A percentile compares a stretch with the other conserved stretches of the same genome.
These are phyloP conservation scores for Rostratula benghalensis DNA, from an alignment of 2,113 vertebrate genomes.

Conservation along the genomic window DNA sequence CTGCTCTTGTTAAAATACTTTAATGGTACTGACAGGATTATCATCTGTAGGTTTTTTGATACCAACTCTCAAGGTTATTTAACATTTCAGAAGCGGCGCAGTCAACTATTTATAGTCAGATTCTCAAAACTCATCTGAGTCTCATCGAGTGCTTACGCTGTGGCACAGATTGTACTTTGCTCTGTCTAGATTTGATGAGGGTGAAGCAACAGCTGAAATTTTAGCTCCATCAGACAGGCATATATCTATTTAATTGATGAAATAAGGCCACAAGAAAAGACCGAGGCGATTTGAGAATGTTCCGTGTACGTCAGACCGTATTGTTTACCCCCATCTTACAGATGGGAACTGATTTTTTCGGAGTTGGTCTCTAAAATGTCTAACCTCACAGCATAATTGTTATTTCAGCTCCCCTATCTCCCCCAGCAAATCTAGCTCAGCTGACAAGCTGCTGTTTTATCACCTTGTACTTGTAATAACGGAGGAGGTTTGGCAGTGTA, in stretches of 20 bases:
- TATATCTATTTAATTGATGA: not conserved
- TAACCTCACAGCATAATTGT: not conserved
- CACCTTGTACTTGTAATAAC: not conserved
- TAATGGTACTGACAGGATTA: not conserved
- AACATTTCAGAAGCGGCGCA: not conserved
- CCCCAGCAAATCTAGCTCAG: not conserved
- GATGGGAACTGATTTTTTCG: not conserved
- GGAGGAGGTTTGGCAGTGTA: not conserved
- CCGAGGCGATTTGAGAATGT: not conserved
- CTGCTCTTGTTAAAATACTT: not conserved
- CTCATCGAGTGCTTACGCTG: not conserved
- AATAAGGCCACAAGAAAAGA: not conserved
- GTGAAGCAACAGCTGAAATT: not conserved
- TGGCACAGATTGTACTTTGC: not conserved
- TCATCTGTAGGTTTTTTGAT: not conserved
- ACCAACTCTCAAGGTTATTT: not conserved
- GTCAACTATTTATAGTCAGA: not conserved
- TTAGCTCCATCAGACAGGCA: not conserved
- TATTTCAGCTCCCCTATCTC: not conserved
- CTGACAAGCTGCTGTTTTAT: not conserved
- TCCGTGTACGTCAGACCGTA: not conserved
- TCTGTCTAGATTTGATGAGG: not conserved
- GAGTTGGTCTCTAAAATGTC: not conserved
- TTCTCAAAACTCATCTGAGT: not conserved
- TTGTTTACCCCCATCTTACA: not conserved